Evolutionary conservation across 2,888 invertebrate species (phyloP), one percentile per base, ranked within the genome.

Genomic region (Patella depressa): DNA sequence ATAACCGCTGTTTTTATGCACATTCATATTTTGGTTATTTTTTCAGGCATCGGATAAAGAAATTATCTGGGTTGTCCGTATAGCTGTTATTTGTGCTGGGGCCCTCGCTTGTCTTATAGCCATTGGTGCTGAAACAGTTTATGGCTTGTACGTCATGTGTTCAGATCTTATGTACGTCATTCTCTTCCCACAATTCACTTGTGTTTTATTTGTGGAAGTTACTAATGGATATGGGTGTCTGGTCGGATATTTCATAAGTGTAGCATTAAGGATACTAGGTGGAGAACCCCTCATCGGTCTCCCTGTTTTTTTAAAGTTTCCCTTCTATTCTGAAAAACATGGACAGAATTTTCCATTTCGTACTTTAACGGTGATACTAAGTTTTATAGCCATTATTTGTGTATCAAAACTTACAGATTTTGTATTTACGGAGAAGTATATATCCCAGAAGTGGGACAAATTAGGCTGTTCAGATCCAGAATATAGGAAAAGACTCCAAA

Each of bases 231-330:
- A 83, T 77, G 84, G 84, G 14, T 79, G 77, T 53, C 29, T 84
- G n/a, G 86, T 76, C 76, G 91, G 76, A 17, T 90, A 71, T 92
- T 94, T 96, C 82, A 94, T 97, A 84, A 97, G 97, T 0, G 91
- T 96, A 83, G 95, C 96, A 55, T 80, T 90, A 79, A 94, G 98
- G 3, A 92, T 97, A 74, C 94, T 96, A 0, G 98, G 98, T 0
- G 96, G 98, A 0, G 98, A 98, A 92, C 94, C 95, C 76, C 92
- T 97, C 85, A 93, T 98, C 90, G 95, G 95, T 9, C 74, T 83
- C 7, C 80, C 78, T 24, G 73, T 78, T 11, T 29, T 75, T 12
- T 74, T 83, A 14, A 74, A 78, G n/a, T 83, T 77, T 74, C 83
- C 83, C 0, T 73, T 77, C 12, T 81, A 80, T 69, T 74, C 79